Percentiles rank a stretch among this genome's conserved stretches.
phyloP scores from a whole-genome alignment of 1,140 invertebrate species.

The Cydia fagiglandana region DNA sequence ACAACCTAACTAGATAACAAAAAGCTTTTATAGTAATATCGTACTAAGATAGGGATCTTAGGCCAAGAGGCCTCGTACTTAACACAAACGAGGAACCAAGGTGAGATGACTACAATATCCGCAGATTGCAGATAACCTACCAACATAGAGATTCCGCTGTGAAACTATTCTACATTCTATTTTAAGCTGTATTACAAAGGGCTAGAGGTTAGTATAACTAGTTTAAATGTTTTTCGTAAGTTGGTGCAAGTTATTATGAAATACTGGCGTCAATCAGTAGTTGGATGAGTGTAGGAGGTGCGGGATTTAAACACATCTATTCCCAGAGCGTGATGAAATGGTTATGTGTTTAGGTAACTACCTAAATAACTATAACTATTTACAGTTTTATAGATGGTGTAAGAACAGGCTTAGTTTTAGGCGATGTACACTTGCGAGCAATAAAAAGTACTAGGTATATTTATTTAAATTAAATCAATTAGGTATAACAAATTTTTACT shows the following conservation, averaged over 20 bases:
- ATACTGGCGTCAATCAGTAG: conserved; percentile 47
- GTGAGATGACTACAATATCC: conserved; percentile 18
- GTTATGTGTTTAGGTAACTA: conserved; percentile 13
- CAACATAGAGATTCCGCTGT: conserved; percentile 32
- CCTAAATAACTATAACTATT: conserved; percentile 19
- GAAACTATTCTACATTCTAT: not conserved
- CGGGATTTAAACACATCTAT: conserved; percentile 37
- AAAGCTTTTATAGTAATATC: conserved; percentile 13
- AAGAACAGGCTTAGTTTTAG: conserved; percentile 9
- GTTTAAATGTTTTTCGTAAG: conserved; percentile 31
- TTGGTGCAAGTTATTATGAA: conserved; percentile 36
- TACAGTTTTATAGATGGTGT: conserved; percentile 24
- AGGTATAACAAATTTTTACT: too few relatives aligned
- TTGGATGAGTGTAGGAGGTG: conserved; percentile 41
- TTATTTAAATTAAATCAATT: too few relatives aligned
- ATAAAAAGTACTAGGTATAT: not conserved
- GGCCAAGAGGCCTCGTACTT: conserved; percentile 5
- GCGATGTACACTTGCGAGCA: not conserved
- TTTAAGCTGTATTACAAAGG: not conserved
- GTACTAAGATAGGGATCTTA: conserved; percentile 19
- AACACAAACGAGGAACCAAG: conserved; percentile 12
- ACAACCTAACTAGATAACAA: not conserved
- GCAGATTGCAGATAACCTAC: conserved; percentile 48
- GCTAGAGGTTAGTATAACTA: conserved; percentile 5
- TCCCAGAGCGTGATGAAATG: conserved; percentile 16